Evolutionary conservation across 2,888 invertebrate genomes (phyloP).

Genomic region (Andrena fulva): DNA sequence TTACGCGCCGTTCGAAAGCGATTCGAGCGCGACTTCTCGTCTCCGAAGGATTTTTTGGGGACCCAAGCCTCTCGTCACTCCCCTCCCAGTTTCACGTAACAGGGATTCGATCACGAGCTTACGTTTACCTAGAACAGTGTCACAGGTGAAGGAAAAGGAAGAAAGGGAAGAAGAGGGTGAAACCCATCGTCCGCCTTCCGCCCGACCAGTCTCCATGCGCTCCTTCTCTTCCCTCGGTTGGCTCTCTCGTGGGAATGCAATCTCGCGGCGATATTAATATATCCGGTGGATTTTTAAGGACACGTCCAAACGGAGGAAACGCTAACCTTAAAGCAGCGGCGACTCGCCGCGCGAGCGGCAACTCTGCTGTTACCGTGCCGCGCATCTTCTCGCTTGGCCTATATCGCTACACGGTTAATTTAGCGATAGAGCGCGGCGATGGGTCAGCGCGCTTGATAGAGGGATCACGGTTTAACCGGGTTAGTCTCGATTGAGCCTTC

Average conservation of each 20-base stretch:
- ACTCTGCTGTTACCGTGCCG: not conserved
- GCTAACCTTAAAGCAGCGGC: constrained; percentile 27
- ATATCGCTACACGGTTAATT: not conserved
- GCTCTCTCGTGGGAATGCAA: constrained; percentile 51
- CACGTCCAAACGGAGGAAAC: constrained; percentile 42
- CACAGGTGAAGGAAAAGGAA: not conserved
- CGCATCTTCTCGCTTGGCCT: not conserved
- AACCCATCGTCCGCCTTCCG: constrained; percentile 49
- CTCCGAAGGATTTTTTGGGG: constrained; percentile 42
- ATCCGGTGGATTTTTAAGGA: constrained; percentile 52
- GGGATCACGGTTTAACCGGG: not conserved
- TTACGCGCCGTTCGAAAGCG: constrained; percentile 45
- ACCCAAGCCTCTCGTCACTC: constrained; percentile 53
- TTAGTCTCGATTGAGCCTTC: constrained; percentile 20
- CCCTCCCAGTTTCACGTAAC: constrained; percentile 56
- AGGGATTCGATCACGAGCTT: constrained; percentile 4
- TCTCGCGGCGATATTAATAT: constrained; percentile 52
- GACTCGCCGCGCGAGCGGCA: not conserved
- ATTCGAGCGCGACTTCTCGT: no score
- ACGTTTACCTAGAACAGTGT: constrained; percentile 2
- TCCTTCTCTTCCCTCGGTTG: constrained; percentile 11
- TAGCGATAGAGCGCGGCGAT: not conserved
- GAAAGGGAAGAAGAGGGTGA: constrained; percentile 46
- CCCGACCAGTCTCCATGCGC: constrained; percentile 6
- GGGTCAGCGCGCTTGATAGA: not conserved